phyloP scores from a whole-genome alignment of 1,140 invertebrate genomes.

The Adoxophyes honmai region DNA sequence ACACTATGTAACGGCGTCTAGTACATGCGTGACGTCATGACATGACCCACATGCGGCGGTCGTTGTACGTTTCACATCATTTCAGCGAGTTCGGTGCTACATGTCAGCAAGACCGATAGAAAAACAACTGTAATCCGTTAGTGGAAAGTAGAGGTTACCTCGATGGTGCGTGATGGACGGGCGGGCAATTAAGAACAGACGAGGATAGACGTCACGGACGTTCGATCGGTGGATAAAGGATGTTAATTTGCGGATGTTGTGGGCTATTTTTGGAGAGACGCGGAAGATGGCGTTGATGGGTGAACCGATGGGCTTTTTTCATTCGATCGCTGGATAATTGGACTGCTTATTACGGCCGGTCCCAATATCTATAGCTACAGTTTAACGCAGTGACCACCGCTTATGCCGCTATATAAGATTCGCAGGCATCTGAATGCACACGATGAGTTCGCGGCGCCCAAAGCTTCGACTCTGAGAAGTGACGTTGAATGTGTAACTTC shows the following conservation, averaged over 20 bases:
- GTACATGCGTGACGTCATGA: conserved; percentile 4
- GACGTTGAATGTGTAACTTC: too few species aligned
- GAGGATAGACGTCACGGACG: not conserved
- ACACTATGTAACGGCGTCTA: conserved; percentile 11
- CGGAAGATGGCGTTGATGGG: not conserved
- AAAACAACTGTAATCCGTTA: not conserved
- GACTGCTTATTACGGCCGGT: too few species aligned
- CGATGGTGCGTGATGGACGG: not conserved
- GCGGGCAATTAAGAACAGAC: not conserved
- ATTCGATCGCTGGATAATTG: too few species aligned
- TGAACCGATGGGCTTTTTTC: too few species aligned
- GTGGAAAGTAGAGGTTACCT: not conserved
- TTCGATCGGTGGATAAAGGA: not conserved
- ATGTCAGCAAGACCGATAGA: not conserved
- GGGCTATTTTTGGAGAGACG: not conserved
- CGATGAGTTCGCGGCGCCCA: too few species aligned
- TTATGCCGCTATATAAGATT: too few species aligned
- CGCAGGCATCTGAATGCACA: too few species aligned
- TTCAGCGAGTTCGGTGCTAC: conserved; percentile 5
- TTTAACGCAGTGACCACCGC: too few species aligned
- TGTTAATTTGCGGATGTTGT: conserved; percentile 10
- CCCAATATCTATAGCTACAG: too few species aligned
- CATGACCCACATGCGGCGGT: conserved; percentile 10
- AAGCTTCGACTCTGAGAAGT: too few species aligned
- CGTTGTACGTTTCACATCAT: conserved; percentile 13